phyloP scores from a whole-genome alignment of 2,888 invertebrate genomes.

The Epinotia brunnichana region DNA sequence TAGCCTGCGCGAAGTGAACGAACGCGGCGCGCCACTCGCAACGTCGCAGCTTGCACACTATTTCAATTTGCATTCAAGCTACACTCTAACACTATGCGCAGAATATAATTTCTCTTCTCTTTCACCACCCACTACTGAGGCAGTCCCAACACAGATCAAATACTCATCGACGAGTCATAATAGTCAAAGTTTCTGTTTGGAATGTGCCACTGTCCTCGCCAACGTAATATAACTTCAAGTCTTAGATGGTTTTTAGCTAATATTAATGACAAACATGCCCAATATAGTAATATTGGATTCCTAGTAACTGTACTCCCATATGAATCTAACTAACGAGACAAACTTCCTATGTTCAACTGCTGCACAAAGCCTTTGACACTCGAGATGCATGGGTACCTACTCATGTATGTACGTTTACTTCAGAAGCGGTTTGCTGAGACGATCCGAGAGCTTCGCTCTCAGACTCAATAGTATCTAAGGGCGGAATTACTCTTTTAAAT shows the following conservation, averaged over 20 bases:
- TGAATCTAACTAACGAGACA: slow-evolving; percentile 27
- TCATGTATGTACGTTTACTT: slow-evolving; percentile 37
- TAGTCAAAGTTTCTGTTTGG: not conserved
- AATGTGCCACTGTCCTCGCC: not conserved
- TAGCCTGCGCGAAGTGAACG: slow-evolving; percentile 78
- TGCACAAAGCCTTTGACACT: slow-evolving; percentile 38
- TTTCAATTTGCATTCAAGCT: slow-evolving; percentile 29
- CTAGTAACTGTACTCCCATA: slow-evolving; percentile 28
- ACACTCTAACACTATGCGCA: slow-evolving; percentile 7
- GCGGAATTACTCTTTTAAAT: no score
- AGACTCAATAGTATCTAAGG: no score
- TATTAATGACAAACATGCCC: slow-evolving; percentile 4
- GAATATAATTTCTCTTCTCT: slow-evolving; percentile 13
- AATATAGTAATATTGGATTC: not conserved
- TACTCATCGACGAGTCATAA: not conserved
- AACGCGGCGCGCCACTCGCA: slow-evolving; percentile 62
- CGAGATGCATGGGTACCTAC: slow-evolving; percentile 28
- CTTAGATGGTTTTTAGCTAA: slow-evolving; percentile 7
- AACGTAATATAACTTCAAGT: slow-evolving; percentile 2
- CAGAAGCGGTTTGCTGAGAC: slow-evolving; percentile 41
- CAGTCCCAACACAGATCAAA: not conserved
- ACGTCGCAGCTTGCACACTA: slow-evolving; percentile 46
- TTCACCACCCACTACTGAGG: slow-evolving; percentile 1
- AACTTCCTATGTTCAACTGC: slow-evolving; percentile 20
- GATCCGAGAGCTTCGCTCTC: no score